Evolutionary conservation across 2,888 invertebrate genomes (phyloP).

Genomic region (Eumacrocentrus americanus): DNA sequence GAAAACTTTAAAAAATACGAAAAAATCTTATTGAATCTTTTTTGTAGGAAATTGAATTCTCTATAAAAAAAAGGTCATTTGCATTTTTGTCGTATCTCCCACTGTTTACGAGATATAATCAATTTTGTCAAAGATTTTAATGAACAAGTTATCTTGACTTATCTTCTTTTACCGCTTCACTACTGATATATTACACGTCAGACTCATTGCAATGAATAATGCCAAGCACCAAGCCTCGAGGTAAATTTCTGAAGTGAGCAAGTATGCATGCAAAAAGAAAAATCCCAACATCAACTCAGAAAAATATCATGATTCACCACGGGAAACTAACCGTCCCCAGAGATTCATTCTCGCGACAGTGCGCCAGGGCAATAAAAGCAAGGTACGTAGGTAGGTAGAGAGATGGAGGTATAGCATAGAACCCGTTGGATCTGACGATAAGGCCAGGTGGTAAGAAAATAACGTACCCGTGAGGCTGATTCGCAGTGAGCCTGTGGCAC

Average conservation of each 20-base stretch:
- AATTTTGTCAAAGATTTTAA: too few species aligned
- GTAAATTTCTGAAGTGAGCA: not conserved
- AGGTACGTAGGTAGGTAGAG: not conserved
- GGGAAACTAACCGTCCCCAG: conserved; percentile 3
- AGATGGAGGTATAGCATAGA: not conserved
- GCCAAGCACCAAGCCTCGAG: not conserved
- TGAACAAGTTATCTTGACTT: too few species aligned
- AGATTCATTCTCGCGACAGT: conserved; percentile 10
- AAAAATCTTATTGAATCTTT: too few species aligned
- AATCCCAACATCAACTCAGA: not conserved
- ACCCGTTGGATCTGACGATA: conserved; percentile 19
- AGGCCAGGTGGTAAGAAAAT: conserved; percentile 25
- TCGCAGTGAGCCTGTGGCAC: conserved; percentile 7
- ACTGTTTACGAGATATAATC: too few species aligned
- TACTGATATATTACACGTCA: too few species aligned
- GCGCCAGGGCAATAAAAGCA: not conserved
- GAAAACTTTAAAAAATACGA: too few species aligned
- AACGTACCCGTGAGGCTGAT: conserved; percentile 26
- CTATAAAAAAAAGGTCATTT: too few species aligned
- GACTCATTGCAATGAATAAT: too few species aligned
- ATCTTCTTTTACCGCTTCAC: too few species aligned
- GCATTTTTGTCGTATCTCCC: too few species aligned
- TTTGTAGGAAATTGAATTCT: too few species aligned
- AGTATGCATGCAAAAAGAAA: not conserved
- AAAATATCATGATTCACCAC: conserved; percentile 15